These are phyloP conservation scores for Coecobrya sp. DNA, from an alignment of 2,888 invertebrate genomes.

Conservation along the genomic window DNA sequence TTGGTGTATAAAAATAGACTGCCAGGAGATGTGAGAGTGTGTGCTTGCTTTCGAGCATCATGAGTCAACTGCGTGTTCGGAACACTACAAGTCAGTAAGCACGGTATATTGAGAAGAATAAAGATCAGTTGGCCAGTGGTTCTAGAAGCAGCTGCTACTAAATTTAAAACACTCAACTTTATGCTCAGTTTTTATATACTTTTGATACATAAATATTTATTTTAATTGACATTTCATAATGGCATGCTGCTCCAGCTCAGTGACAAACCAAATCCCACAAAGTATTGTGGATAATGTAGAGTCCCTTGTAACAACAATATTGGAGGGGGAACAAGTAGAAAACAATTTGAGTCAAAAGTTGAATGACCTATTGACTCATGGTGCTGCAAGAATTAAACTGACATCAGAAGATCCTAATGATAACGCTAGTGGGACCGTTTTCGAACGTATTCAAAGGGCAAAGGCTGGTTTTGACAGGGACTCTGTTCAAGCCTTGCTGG, in stretches of 20 bases:
- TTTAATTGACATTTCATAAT: too few species aligned
- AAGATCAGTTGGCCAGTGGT: too few species aligned
- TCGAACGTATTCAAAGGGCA: slow-evolving; percentile 38
- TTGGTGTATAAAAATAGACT: too few species aligned
- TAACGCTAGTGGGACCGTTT: background rate
- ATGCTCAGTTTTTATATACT: too few species aligned
- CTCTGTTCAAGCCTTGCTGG: background rate
- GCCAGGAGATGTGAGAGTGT: background rate
- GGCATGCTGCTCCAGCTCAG: background rate
- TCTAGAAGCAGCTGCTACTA: too few species aligned
- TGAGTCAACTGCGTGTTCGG: background rate
- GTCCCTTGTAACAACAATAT: background rate
- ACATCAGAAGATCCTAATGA: background rate
- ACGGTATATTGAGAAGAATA: too few species aligned
- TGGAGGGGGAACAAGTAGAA: slow-evolving; percentile 8
- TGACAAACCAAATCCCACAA: background rate
- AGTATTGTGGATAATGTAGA: background rate
- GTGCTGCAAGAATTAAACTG: background rate
- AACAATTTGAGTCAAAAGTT: slow-evolving; percentile 25
- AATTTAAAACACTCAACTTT: too few species aligned
- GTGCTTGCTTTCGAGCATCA: background rate
- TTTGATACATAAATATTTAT: too few species aligned
- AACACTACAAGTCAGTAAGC: too few species aligned
- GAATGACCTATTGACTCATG: background rate
- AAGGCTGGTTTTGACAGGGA: background rate